Evolutionary conservation across 1,140 invertebrate species (phyloP).

Genomic region (Bactericera cockerelli): DNA sequence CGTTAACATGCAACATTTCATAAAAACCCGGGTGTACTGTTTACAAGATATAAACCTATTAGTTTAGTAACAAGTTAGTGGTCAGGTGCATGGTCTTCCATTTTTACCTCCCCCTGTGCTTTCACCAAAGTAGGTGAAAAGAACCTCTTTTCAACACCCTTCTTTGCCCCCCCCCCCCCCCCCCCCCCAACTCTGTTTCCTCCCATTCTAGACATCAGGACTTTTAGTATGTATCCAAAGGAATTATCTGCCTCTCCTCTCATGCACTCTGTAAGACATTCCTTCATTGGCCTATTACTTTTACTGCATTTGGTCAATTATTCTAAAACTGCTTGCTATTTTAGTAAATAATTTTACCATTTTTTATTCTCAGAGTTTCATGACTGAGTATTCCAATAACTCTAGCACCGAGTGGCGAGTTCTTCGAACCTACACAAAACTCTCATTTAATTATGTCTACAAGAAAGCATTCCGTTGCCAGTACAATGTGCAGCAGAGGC

Average conservation of each 20-base stretch:
- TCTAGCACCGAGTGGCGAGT: not conserved
- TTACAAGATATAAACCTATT: too few species aligned
- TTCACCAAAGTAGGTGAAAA: not conserved
- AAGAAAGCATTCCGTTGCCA: not conserved
- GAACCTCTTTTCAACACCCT: not conserved
- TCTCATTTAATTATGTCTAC: not conserved
- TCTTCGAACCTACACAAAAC: not conserved
- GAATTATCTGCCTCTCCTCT: not conserved
- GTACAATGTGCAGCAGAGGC: not conserved
- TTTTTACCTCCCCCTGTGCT: not conserved
- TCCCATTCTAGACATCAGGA: too few species aligned
- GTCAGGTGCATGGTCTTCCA: too few species aligned
- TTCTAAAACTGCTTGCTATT: too few species aligned
- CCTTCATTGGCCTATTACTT: not conserved
- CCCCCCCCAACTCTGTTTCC: too few species aligned
- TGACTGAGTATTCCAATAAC: not conserved
- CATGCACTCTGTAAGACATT: not conserved
- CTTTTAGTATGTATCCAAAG: not conserved
- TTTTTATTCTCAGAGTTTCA: not conserved
- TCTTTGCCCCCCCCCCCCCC: not conserved
- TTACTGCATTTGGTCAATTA: too few species aligned
- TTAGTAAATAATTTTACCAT: too few species aligned
- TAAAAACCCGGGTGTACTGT: too few species aligned
- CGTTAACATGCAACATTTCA: too few species aligned
- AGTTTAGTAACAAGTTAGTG: too few species aligned